A percentile compares a stretch with the other conserved stretches of the same genome.
These are phyloP conservation scores for Tinamus major DNA, from an alignment of 2,797 vertebrate genomes.

Conservation along the genomic window DNA sequence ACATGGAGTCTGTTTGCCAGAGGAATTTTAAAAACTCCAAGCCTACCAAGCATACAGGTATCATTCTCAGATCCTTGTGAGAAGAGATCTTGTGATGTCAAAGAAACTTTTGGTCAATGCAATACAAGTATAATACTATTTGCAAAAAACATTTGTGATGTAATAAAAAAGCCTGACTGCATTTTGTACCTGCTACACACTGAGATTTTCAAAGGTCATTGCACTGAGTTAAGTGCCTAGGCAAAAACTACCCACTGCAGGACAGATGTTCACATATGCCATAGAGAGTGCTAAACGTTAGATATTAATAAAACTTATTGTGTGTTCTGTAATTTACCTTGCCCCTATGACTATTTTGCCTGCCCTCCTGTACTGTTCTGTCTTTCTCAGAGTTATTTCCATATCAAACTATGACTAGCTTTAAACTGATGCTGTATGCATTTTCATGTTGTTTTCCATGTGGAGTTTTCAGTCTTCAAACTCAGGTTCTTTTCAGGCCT, in stretches of 20 bases:
- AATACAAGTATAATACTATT: background rate
- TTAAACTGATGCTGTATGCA: background rate
- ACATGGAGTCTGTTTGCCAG: background rate
- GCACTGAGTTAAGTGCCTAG: background rate
- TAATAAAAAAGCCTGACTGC: background rate
- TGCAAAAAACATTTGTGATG: background rate
- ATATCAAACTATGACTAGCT: background rate
- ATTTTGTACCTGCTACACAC: background rate
- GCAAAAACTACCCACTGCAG: background rate
- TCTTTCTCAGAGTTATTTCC: background rate
- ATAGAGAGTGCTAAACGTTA: background rate
- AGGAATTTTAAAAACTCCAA: background rate
- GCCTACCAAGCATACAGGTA: background rate
- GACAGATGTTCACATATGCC: background rate
- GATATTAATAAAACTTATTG: background rate
- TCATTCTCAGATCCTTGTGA: background rate
- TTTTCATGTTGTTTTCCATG: background rate
- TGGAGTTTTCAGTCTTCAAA: conserved; percentile 10
- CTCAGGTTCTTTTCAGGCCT: background rate
- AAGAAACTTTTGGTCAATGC: background rate
- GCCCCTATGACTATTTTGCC: background rate
- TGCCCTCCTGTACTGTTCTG: background rate
- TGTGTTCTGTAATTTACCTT: background rate
- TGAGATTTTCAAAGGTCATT: background rate
- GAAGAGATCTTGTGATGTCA: background rate